phyloP scores from a whole-genome alignment of 1,140 invertebrate genomes.

The Saccostrea glomerata region DNA sequence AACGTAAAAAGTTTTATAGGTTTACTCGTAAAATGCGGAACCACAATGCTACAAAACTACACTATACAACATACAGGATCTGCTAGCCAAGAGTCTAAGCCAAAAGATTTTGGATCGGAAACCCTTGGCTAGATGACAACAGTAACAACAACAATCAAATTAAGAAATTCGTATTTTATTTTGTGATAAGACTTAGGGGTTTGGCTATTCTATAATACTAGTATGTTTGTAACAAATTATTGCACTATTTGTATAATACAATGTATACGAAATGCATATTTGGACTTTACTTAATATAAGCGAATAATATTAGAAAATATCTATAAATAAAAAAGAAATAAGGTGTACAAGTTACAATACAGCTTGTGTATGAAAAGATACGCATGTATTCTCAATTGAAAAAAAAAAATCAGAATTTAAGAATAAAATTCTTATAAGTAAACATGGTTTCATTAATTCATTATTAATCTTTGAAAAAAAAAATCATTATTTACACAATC shows the following conservation, averaged over 20 bases:
- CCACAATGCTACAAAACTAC: too few relatives aligned
- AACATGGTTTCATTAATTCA: too few relatives aligned
- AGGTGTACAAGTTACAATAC: background rate
- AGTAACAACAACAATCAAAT: too few relatives aligned
- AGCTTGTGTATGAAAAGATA: background rate
- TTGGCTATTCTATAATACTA: background rate
- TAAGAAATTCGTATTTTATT: background rate
- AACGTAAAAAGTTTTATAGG: too few relatives aligned
- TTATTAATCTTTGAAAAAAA: too few relatives aligned
- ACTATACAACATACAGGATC: too few relatives aligned
- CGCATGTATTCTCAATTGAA: background rate
- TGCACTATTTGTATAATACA: background rate
- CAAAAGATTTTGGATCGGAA: too few relatives aligned
- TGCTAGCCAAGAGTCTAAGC: too few relatives aligned
- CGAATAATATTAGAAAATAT: background rate
- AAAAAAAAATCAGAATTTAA: background rate
- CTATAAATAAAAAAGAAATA: background rate
- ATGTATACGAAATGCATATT: background rate
- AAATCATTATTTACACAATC: too few relatives aligned
- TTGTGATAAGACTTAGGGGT: background rate
- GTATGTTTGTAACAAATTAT: background rate
- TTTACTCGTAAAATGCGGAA: too few relatives aligned
- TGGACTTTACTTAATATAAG: background rate
- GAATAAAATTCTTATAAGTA: too few relatives aligned
- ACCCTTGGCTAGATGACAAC: too few relatives aligned